Base-by-base conservation (phyloP, 1,140 invertebrate species). In the Solenopsis fugax region DNA sequence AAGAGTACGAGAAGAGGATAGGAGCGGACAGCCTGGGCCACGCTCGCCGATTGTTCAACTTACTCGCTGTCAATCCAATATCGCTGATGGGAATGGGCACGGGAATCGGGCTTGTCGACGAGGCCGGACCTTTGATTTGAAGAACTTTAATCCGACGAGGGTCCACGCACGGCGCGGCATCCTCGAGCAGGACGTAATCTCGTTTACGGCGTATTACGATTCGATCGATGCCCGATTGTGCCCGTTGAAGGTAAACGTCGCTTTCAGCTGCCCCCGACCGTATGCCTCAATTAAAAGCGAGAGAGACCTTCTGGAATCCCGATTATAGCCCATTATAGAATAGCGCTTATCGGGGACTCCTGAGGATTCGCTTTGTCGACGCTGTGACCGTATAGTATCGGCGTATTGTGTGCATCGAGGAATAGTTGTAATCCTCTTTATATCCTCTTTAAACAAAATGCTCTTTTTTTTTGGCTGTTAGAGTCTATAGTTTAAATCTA, bases 41-140 rank as follows among this genome's bases (percentile, higher is more conserved):
- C 18, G 18, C 80, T 73, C 50, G 29, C 21, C 34, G 62, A 72
- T 88, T 73, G 58, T 85, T 12, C 72, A 52, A 72, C 67, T 85
- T 85, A 85, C 85, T 88, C 84, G 75, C 24, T 71, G 34, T 85
- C 72, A 64, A 58, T 84, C 69, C 54, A 84, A 84, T 84, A 84
- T 73, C 54, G 78, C 13, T 45, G 29, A 67, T 67, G 29, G 76
- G 2, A 67, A 80, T 34, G 41, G 24, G 18, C 6, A 37, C 24
- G 41, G n/a, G n/a, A n/a, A 75, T 48, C 60, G 62, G 21, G 50
- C 4, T 65, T 50, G 6, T 71, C 34, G 64, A 56, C 64, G 48
- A 67, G 16, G 50, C n/a, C 16, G 64, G 54, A 73, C 2, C 71
- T 84, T 48, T 73, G 69, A 84, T 84, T 81, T 56, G 54, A 62